Conservation (phyloP, 2,888 invertebrate species). For the Coremacera marginata region DNA sequence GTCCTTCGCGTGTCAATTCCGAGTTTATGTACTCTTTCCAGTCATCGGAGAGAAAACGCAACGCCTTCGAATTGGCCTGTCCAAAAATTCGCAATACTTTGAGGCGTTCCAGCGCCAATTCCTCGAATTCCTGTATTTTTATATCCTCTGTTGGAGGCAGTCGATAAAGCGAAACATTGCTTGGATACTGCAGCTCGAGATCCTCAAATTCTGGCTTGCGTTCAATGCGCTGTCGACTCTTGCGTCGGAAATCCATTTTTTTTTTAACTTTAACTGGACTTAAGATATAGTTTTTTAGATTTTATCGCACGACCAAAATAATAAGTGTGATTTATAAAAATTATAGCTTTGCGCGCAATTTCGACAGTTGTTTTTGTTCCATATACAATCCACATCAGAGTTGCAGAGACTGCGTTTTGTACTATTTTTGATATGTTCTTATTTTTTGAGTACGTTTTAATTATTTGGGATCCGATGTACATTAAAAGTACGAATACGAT, state of each 20-base stretch:
- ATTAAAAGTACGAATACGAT: too few relatives aligned
- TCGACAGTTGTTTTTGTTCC: slow-evolving; percentile 6
- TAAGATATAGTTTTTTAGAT: neutral
- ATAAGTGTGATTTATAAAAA: neutral
- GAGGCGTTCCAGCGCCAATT: slow-evolving; percentile 85
- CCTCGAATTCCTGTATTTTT: slow-evolving; percentile 87
- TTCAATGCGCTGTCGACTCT: slow-evolving; percentile 52
- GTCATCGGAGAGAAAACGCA: slow-evolving; percentile 76
- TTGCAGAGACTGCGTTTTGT: neutral
- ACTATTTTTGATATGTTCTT: too few relatives aligned
- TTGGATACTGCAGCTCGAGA: slow-evolving; percentile 74
- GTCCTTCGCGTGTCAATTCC: slow-evolving; percentile 77
- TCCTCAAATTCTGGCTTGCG: slow-evolving; percentile 65
- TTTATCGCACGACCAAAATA: neutral
- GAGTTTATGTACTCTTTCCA: slow-evolving; percentile 76
- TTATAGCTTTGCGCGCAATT: slow-evolving; percentile 10
- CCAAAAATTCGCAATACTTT: slow-evolving; percentile 78
- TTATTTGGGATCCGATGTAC: too few relatives aligned
- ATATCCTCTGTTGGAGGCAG: slow-evolving; percentile 81
- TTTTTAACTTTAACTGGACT: neutral
- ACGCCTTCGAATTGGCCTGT: slow-evolving; percentile 76
- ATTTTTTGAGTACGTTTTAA: too few relatives aligned
- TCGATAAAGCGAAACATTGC: slow-evolving; percentile 84
- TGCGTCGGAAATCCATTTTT: slow-evolving; percentile 60
- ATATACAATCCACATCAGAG: neutral